phyloP scores from a whole-genome alignment of 2,113 vertebrate species.

The Astur gentilis region DNA sequence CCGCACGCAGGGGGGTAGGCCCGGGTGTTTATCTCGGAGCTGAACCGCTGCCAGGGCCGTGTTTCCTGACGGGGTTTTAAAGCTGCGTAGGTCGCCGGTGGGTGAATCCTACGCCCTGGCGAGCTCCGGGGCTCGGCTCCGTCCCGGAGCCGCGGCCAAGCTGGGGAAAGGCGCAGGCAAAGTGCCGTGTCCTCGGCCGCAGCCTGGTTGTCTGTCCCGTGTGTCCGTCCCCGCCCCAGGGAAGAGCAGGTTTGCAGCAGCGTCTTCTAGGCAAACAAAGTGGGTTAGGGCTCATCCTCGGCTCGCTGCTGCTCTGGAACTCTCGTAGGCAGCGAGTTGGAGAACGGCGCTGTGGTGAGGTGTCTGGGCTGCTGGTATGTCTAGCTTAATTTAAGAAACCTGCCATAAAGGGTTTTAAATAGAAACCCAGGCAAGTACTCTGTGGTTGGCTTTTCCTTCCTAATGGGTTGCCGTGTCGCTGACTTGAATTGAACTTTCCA shows the following conservation, averaged over 20 bases:
- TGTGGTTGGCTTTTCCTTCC: conserved; percentile 33
- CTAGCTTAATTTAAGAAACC: neutral
- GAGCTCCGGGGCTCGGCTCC: neutral
- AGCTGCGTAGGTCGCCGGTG: neutral
- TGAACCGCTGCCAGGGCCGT: neutral
- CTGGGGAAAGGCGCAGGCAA: neutral
- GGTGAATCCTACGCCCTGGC: too few relatives aligned
- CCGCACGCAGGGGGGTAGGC: neutral
- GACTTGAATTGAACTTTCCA: neutral
- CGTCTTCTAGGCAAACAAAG: neutral
- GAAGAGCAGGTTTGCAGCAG: neutral
- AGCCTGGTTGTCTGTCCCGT: neutral
- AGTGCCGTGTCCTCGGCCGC: too few relatives aligned
- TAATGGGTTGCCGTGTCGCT: neutral
- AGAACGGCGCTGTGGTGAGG: neutral
- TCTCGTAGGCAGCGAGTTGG: neutral
- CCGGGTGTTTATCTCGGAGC: neutral
- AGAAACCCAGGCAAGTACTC: neutral
- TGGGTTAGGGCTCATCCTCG: neutral
- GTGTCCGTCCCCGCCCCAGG: too few relatives aligned
- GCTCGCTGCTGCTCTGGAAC: neutral
- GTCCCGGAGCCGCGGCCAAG: too few relatives aligned
- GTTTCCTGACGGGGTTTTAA: conserved; percentile 2
- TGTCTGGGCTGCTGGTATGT: neutral
- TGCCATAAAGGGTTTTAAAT: conserved; percentile 34